Conservation (phyloP, 2,797 vertebrate species). For the Characodon lateralis region DNA sequence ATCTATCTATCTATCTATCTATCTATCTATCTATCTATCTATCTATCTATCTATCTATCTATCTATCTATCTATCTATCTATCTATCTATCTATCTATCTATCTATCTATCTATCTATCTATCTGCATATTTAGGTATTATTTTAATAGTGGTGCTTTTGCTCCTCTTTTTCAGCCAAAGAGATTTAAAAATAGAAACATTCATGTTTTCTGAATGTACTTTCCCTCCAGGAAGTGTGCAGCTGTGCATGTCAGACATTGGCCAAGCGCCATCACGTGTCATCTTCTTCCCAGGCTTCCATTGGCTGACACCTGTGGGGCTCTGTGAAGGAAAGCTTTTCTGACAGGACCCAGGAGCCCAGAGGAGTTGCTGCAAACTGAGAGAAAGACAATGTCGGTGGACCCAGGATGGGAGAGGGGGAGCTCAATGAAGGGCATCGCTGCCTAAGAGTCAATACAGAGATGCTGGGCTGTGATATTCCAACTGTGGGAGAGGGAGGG, state of each 20-base stretch:
- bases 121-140: conserved; percentile 66
- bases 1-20: too few species aligned
- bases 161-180: conserved; percentile 74
- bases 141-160: conserved; percentile 71
- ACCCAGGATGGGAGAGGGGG: conserved; percentile 45
- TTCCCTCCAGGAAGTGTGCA: conserved; percentile 81
- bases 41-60: background rate
- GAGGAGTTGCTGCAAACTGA: conserved; percentile 75
- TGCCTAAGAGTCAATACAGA: conserved; percentile 36
- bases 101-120: conserved; percentile 12
- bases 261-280: conserved; percentile 64
- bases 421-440: conserved; percentile 53
- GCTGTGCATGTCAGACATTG: conserved; percentile 68
- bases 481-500: conserved; percentile 48
- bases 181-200: conserved; percentile 82
- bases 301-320: conserved; percentile 81
- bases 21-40: too few species aligned
- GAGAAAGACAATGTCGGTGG: conserved; percentile 73
- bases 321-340: conserved; percentile 80
- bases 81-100: conserved; percentile 5
- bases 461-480: conserved; percentile 64
- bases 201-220: conserved; percentile 78
- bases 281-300: conserved; percentile 56
- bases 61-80: conserved; percentile 1
- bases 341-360: conserved; percentile 79